These are phyloP conservation scores for Philotrypesis tridentata DNA, from an alignment of 1,140 invertebrate genomes.

Conservation along the genomic window DNA sequence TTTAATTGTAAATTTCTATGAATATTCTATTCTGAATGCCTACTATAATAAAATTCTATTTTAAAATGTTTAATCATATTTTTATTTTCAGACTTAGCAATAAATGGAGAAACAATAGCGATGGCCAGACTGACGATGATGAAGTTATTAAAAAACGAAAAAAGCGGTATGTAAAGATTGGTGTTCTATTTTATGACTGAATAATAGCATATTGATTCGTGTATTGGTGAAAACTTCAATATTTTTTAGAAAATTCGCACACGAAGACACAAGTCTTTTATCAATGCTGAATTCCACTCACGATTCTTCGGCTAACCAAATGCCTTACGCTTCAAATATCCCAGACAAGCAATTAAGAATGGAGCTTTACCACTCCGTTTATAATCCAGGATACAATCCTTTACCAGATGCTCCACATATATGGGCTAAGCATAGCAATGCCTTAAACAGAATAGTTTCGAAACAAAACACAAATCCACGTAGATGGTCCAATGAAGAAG, in stretches of 20 bases:
- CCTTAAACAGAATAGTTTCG: slow-evolving; percentile 69
- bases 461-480: slow-evolving; percentile 74
- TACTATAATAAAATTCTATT: too few relatives aligned
- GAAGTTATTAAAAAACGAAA: slow-evolving; percentile 65
- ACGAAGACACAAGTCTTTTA: slow-evolving; percentile 23
- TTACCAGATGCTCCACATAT: slow-evolving; percentile 68
- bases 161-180: slow-evolving; percentile 61
- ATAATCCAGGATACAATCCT: slow-evolving; percentile 72
- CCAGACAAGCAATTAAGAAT: slow-evolving; percentile 69
- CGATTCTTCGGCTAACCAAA: slow-evolving; percentile 55
- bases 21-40: slow-evolving; percentile 7
- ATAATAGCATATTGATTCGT: not conserved
- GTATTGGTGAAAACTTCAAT: not conserved
- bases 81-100: slow-evolving; percentile 57
- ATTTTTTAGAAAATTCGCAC: slow-evolving; percentile 32
- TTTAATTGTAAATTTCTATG: not conserved
- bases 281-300: slow-evolving; percentile 34
- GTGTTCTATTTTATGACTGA: not conserved
- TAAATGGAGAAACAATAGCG: slow-evolving; percentile 63
- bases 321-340: slow-evolving; percentile 61
- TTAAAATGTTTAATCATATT: slow-evolving; percentile 37
- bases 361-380: slow-evolving; percentile 71
- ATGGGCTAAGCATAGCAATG: slow-evolving; percentile 71
- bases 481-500: slow-evolving; percentile 80
- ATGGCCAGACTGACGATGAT: slow-evolving; percentile 69